Percentiles rank a stretch among this genome's conserved stretches.
Evolutionary conservation across 2,797 vertebrate species (phyloP).

Genomic region (Coendou prehensilis): DNA sequence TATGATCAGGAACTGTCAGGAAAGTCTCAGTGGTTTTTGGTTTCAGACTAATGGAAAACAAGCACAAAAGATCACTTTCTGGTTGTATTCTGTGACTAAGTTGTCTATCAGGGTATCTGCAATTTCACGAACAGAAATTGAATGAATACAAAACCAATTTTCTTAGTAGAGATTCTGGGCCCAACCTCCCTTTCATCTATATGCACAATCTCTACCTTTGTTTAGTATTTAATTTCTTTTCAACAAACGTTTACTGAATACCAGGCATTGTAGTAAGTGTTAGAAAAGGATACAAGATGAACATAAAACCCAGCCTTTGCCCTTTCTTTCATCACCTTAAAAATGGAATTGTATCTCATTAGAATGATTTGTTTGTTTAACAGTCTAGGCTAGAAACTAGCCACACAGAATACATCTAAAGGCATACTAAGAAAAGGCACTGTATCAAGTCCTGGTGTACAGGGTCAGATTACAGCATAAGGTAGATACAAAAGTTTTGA

Average conservation of each 20-base stretch:
- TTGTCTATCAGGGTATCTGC: constrained; percentile 55
- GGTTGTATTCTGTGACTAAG: not conserved
- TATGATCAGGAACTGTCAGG: not conserved
- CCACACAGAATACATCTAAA: not conserved
- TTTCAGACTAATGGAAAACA: constrained; percentile 67
- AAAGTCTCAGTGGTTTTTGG: constrained; percentile 53
- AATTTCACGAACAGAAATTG: constrained; percentile 39
- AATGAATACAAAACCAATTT: constrained; percentile 64
- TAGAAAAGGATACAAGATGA: constrained; percentile 1
- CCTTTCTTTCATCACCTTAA: constrained; percentile 48
- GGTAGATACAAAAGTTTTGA: not conserved
- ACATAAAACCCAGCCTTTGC: constrained; percentile 25
- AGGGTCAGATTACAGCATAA: not conserved
- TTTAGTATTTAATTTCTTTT: constrained; percentile 74
- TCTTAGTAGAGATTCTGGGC: not conserved
- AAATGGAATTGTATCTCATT: not conserved
- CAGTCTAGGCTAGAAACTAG: constrained; percentile 48
- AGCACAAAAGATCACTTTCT: constrained; percentile 60
- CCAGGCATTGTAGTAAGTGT: constrained; percentile 35
- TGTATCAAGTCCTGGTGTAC: not conserved
- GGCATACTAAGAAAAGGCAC: not conserved
- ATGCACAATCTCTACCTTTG: constrained; percentile 11
- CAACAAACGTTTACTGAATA: constrained; percentile 28
- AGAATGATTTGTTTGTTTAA: constrained; percentile 54
- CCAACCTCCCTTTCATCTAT: not conserved